A percentile compares a stretch with the other conserved stretches of the same genome.
Conservation (phyloP, 2,797 vertebrate genomes). For the Chelonia mydas region DNA sequence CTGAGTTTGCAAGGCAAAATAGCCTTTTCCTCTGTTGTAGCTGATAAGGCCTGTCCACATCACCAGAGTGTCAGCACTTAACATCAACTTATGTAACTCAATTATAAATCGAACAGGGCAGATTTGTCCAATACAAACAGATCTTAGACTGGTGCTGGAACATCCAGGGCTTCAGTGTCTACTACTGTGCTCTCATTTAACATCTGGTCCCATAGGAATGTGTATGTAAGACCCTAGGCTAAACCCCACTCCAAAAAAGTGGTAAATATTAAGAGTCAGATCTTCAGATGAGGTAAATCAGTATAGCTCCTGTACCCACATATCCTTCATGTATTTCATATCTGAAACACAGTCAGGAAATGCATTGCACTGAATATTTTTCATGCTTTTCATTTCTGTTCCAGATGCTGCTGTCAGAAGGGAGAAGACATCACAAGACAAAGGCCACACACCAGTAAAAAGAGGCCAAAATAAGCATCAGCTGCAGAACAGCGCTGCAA, state of each 20-base stretch:
- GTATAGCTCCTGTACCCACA: neutral
- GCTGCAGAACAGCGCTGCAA: conserved; percentile 6
- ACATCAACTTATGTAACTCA: neutral
- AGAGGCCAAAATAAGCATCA: conserved; percentile 26
- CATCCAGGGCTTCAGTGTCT: neutral
- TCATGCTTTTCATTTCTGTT: neutral
- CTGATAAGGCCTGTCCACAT: neutral
- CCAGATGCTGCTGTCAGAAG: conserved; percentile 12
- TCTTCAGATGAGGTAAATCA: neutral
- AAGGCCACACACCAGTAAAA: neutral
- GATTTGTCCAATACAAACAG: neutral
- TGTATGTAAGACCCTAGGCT: neutral
- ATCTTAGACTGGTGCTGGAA: neutral
- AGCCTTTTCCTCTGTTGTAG: neutral
- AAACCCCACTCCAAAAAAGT: neutral
- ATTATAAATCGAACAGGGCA: neutral
- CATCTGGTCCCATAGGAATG: neutral
- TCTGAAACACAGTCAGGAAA: conserved; percentile 34
- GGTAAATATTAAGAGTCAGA: neutral
- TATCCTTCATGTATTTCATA: neutral
- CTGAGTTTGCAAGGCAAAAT: conserved; percentile 1
- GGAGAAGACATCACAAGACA: conserved; percentile 9
- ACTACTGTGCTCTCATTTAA: neutral
- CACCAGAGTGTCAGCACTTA: neutral
- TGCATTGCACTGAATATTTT: neutral